These are phyloP conservation scores for Mycalesis mineus DNA, from an alignment of 2,888 invertebrate species.

Conservation along the genomic window DNA sequence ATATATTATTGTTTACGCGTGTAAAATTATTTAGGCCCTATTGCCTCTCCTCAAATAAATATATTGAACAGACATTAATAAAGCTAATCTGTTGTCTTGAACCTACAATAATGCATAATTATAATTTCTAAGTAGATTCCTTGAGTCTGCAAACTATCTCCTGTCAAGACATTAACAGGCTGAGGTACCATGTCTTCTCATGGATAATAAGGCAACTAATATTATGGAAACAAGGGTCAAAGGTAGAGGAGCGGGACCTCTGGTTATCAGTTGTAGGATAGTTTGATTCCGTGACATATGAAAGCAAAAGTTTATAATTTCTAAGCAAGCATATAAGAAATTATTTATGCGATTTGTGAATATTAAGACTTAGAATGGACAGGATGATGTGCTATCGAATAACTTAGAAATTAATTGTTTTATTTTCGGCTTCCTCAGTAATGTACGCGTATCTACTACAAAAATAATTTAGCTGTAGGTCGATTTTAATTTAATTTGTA, in stretches of 20 bases:
- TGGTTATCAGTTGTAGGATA: conserved; percentile 7
- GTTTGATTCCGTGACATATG: neutral
- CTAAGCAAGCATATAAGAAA: neutral
- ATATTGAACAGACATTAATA: neutral
- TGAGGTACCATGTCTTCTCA: neutral
- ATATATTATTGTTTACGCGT: neutral
- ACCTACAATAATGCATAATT: neutral
- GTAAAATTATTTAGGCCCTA: no score
- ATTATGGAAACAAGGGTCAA: conserved; percentile 15
- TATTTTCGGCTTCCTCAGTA: neutral
- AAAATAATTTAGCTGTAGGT: no score
- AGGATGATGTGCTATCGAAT: no score
- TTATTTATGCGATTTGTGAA: neutral
- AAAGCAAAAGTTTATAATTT: conserved; percentile 14
- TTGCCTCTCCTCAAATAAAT: no score
- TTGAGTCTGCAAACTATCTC: neutral
- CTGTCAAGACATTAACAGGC: neutral
- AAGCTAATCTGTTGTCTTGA: neutral
- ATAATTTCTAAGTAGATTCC: conserved; percentile 4
- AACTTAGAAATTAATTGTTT: neutral
- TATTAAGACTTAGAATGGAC: no score
- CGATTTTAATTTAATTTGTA: no score
- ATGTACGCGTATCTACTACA: no score
- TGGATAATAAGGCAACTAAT: conserved; percentile 5
- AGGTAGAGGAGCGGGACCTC: conserved; percentile 5